Evolutionary conservation across 2,888 invertebrate species (phyloP), one percentile per base, ranked within the genome.

Genomic region (Drosophila lacicola): DNA sequence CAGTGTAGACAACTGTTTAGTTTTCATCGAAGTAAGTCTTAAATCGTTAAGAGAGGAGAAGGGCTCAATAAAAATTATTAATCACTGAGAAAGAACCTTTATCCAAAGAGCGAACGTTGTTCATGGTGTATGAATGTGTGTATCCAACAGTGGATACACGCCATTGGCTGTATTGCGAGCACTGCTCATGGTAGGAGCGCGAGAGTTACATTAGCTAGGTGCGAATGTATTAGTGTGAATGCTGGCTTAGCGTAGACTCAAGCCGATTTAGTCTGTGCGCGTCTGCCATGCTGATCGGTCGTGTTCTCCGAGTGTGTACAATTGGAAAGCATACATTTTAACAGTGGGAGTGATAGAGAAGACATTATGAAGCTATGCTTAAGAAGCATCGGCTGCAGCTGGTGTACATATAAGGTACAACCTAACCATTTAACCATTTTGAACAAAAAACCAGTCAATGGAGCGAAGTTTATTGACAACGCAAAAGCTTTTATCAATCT

Each of bases 111-210:
- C 19, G 21, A 14, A 46, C 4, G 25, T 46, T 45, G 25, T 45
- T n/a, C 8, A 45, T 25, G 25, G n/a, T 36, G 50, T n/a, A 50
- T 37, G 50, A 21, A 50, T 36, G 21, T 50, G 11, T 37, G 50
- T 50, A 14, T 1, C 1, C 29, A 25, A 2, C 25, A 25, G 10
- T 51, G 21, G 50, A 25, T 11, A 25, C 21, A 37, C 37, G 8
- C 37, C 37, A 37, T 37, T 51, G 25, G 25, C 37, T 37, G 11
- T 6, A 11, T 2, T 25, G 36, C 37, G 37, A 29, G 8, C 29
- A 29, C 29, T 29, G 29, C 8, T 17, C 36, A 41, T 29, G 14
- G 19, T 5, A 5, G 8, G 53, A 53, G 53, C 9, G 17, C 13
- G 41, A 41, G n/a, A 33, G 41, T 2, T 17, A 13, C 9, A 29